Evolutionary conservation across 2,888 invertebrate species (phyloP).

Genomic region (Amphipyra tragopoginis): DNA sequence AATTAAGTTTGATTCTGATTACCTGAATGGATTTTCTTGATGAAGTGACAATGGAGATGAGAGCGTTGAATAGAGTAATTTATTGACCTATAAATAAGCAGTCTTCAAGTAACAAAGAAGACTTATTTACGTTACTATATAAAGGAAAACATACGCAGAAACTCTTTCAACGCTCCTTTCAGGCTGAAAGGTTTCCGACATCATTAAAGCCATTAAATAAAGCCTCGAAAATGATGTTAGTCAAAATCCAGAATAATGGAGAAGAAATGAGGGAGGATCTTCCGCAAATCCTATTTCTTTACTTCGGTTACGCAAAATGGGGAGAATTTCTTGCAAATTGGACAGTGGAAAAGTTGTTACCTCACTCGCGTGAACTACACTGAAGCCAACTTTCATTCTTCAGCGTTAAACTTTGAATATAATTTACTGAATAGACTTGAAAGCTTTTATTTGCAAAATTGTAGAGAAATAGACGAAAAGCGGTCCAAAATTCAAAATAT

Average conservation of each 20-base stretch:
- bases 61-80: background rate
- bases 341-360: slow-evolving; percentile 74
- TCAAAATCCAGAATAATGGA: slow-evolving; percentile 65
- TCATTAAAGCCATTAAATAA: slow-evolving; percentile 60
- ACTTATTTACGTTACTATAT: too few relatives aligned
- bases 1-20: slow-evolving; percentile 16
- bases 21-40: slow-evolving; percentile 1
- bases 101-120: too few relatives aligned
- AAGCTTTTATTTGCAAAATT: slow-evolving; percentile 49
- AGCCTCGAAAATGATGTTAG: slow-evolving; percentile 59
- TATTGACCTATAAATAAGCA: too few relatives aligned
- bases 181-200: slow-evolving; percentile 51
- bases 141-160: slow-evolving; percentile 1
- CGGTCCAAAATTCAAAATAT: slow-evolving; percentile 41
- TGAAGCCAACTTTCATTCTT: slow-evolving; percentile 68
- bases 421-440: slow-evolving; percentile 61
- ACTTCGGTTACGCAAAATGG: slow-evolving; percentile 64
- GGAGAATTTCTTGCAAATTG: slow-evolving; percentile 74
- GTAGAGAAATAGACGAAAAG: slow-evolving; percentile 37
- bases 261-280: slow-evolving; percentile 65
- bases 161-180: slow-evolving; percentile 25
- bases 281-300: slow-evolving; percentile 69
- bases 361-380: slow-evolving; percentile 66
- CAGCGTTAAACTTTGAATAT: slow-evolving; percentile 62
- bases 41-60: background rate